Evolutionary conservation across 1,140 invertebrate species (phyloP).

Genomic region (Pteromalus puparum): DNA sequence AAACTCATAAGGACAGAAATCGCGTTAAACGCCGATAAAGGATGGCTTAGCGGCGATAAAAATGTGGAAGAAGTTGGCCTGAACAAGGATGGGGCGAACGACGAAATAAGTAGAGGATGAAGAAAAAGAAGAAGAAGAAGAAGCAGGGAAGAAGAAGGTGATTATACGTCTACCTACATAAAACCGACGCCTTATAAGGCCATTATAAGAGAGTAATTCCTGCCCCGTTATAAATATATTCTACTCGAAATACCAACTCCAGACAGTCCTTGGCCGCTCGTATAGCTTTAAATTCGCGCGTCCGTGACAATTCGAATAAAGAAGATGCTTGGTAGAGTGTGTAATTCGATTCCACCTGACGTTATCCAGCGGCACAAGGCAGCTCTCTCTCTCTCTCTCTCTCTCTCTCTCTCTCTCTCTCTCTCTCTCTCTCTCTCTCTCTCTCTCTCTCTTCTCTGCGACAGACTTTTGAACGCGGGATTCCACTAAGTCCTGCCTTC

Average conservation of each 20-base stretch:
- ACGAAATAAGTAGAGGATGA: not conserved
- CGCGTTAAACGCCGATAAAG: conserved; percentile 30
- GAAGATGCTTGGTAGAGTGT: conserved; percentile 37
- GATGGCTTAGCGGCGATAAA: conserved; percentile 11
- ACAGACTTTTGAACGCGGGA: too few relatives aligned
- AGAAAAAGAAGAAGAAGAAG: not conserved
- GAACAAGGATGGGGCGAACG: not conserved
- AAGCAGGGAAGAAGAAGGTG: not conserved
- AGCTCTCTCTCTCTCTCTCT: too few relatives aligned
- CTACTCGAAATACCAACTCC: not conserved
- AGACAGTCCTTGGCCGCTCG: not conserved
- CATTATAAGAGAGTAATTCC: conserved; percentile 15
- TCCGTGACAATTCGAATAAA: conserved; percentile 35
- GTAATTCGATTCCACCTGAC: conserved; percentile 46
- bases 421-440: too few relatives aligned
- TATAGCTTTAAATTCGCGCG: not conserved
- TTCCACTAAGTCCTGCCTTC: too few relatives aligned
- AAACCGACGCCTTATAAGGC: conserved; percentile 23
- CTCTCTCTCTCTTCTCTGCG: too few relatives aligned
- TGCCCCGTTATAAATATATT: not conserved
- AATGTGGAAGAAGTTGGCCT: not conserved
- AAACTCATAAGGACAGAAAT: conserved; percentile 21
- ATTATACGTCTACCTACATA: conserved; percentile 15
- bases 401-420: too few relatives aligned
- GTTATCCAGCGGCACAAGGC: conserved; percentile 8